Evolutionary conservation across 2,113 vertebrate genomes (phyloP), one percentile per base, ranked within the genome.

Genomic region (Plestiodon gilberti): DNA sequence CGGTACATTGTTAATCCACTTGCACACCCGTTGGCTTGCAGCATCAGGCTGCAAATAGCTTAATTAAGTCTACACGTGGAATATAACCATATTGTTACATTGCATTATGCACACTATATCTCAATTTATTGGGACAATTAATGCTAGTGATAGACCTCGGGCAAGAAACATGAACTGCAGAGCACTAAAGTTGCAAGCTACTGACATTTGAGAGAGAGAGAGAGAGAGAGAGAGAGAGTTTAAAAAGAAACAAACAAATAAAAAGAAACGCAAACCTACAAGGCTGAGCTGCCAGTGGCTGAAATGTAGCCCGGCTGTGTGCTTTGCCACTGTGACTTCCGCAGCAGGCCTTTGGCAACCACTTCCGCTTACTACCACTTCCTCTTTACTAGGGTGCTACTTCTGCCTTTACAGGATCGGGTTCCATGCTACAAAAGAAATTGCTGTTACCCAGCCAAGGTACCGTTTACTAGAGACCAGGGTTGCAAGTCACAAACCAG

Each of bases 11-110:
- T 96, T 96, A 97, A 97, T 97, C 95, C 96, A 96, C 96, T 96
- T 96, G 97, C 96, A 97, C 96, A 96, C 96, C 96, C 96, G 94
- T 96, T 96, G 97, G 95, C 96, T 97, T 96, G 94, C 95, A 97
- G 96, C 96, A 97, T 96, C 96, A 96, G 96, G 96, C 95, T 96
- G 95, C 96, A 97, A 97, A 97, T 96, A 97, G 97, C 97, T 97
- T 97, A 97, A 97, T 97, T 97, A 97, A 97, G 96, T 96, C 96
- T 96, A 96, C 96, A 97, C 94, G 93, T 96, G 94, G 95, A 96
- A 96, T 96, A 94, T 96, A 95, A 96, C 95, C 96, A 96, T 96
- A 97, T 96, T 96, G 96, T 95, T 95, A 88, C 90, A 93, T 95
- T 96, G 95, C 94, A 94, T 95, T 95, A 95, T 92, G 94, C 93